phyloP scores from a whole-genome alignment of 2,888 invertebrate species.

The Synanthedon tipuliformis region DNA sequence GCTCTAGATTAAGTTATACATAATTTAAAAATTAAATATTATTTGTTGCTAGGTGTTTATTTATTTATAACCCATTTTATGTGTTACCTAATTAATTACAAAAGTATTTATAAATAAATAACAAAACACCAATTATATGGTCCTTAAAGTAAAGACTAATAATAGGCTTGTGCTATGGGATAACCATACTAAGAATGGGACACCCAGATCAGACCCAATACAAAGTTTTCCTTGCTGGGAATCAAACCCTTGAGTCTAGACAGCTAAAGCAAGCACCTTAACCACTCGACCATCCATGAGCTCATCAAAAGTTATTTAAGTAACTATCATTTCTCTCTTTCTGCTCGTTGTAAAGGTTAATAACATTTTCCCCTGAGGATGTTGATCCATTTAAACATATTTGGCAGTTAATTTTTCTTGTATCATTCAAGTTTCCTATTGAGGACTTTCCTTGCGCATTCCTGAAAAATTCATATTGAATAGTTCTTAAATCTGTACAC shows the following conservation, averaged over 20 bases:
- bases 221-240: no score
- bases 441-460: not conserved
- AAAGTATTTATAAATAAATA: no score
- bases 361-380: slow-evolving; percentile 29
- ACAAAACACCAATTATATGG: no score
- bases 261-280: no score
- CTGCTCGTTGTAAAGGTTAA: slow-evolving; percentile 42
- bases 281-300: no score
- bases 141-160: no score
- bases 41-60: not conserved
- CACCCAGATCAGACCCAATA: no score
- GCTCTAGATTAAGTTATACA: not conserved
- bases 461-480: not conserved
- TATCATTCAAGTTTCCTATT: slow-evolving; percentile 13
- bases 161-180: not conserved
- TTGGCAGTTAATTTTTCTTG: slow-evolving; percentile 45
- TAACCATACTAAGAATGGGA: no score
- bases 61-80: no score
- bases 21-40: not conserved
- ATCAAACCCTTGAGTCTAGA: no score
- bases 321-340: slow-evolving; percentile 37
- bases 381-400: slow-evolving; percentile 30
- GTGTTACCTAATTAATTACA: no score
- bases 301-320: slow-evolving; percentile 3
- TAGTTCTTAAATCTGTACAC: not conserved